These are phyloP conservation scores for Protophormia terraenovae DNA, from an alignment of 2,888 invertebrate species.

Conservation along the genomic window DNA sequence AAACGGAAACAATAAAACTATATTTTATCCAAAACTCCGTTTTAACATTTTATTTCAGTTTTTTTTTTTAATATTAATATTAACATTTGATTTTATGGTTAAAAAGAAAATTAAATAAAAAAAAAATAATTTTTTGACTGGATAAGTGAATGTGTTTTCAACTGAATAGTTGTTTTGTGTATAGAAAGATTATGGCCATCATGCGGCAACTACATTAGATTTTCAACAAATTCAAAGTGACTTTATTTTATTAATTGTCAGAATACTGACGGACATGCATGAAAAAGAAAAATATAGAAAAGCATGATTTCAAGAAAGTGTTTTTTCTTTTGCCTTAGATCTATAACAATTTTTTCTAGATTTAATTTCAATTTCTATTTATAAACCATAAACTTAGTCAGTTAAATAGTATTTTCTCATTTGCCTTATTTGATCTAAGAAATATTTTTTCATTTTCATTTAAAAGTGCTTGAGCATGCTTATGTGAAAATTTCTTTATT, in stretches of 20 bases:
- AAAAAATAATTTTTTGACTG: neutral
- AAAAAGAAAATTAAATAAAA: neutral
- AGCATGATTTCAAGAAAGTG: constrained; percentile 41
- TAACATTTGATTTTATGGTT: neutral
- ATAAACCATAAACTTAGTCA: neutral
- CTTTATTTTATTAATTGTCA: neutral
- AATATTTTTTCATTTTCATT: constrained; percentile 53
- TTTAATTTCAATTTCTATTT: constrained; percentile 50
- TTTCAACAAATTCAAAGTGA: constrained; percentile 3
- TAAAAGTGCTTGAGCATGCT: neutral
- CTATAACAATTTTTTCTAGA: constrained; percentile 16
- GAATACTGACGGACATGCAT: constrained; percentile 28
- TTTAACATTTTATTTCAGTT: neutral
- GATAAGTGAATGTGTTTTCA: constrained; percentile 4
- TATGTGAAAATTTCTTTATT: constrained; percentile 7
- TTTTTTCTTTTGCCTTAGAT: neutral
- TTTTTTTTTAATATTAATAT: too few species aligned
- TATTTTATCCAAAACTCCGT: neutral
- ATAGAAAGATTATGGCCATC: constrained; percentile 22
- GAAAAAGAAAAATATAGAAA: neutral
- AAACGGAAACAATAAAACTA: constrained; percentile 45
- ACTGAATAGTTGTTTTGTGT: constrained; percentile 3
- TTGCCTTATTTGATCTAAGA: constrained; percentile 38
- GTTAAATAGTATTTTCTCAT: constrained; percentile 11
- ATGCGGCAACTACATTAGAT: neutral